Base-by-base conservation (phyloP, 2,113 vertebrate species). In the Dipodomys ordii region DNA sequence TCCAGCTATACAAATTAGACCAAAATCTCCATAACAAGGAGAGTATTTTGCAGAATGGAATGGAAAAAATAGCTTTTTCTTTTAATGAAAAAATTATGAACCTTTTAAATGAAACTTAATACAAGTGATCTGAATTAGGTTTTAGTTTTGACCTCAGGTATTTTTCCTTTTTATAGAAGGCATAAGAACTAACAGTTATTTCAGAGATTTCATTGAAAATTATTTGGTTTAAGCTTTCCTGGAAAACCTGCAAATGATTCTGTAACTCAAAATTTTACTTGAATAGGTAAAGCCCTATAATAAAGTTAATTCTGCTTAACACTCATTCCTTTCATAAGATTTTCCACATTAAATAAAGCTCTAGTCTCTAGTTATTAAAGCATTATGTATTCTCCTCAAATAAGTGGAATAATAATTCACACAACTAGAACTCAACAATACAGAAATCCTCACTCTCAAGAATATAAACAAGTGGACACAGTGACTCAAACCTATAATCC, bases 81-180 rank as follows among this genome's bases (percentile, higher is more conserved):
- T 95, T 93, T 96, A 97, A 97, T 98, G 95, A 92, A 97, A 97
- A 98, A 96, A 97, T 79, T 93, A 97, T 85, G 76, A 97, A 93
- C 60, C 91, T 97, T 94, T 97, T 35, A 97, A 98, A 95, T 84
- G 86, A 81, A 97, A 30, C 67, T 97, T 95, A 96, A 97, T 97
- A 94, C 96, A 98, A 98, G 83, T 96, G 95, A 96, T 97, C 91
- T 98, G 97, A 97, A 98, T 98, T 97, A 97, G 88, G 65, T 35
- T 97, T 97, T 81, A 96, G 68, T 90, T 96, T 92, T 97, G 90
- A 98, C 96, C 82, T 95, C 87, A 91, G 90, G 87, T 97, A 96
- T 82, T 96, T 94, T 78, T 78, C 65, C 39, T 97, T 97, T 91
- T 74, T 93, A 96, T 97, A 90, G 85, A 91, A 97, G 94, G 49